Percentiles rank a stretch among this genome's conserved stretches.
Evolutionary conservation across 2,888 invertebrate species (phyloP).

Genomic region (Drosophila antonietae): DNA sequence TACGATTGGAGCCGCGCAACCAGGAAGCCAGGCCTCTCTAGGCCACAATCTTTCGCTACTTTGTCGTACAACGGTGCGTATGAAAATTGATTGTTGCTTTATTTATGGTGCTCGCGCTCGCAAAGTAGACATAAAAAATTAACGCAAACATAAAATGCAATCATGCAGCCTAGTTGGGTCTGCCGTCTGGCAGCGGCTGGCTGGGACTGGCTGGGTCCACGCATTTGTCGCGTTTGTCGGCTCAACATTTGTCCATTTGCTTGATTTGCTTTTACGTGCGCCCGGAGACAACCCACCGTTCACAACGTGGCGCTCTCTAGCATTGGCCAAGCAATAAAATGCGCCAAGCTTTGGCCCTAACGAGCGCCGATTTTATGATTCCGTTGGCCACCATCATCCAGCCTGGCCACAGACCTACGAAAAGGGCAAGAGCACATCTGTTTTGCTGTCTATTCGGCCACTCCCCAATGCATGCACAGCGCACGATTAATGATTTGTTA

Average conservation of each 20-base stretch:
- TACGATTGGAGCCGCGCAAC: slow-evolving; percentile 47
- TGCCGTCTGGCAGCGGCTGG: background rate
- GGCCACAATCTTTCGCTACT: slow-evolving; percentile 61
- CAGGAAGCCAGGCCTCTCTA: slow-evolving; percentile 10
- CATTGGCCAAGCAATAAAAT: slow-evolving; percentile 65
- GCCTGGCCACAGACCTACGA: slow-evolving; percentile 2
- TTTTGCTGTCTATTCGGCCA: slow-evolving; percentile 38
- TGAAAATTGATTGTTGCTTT: slow-evolving; percentile 80
- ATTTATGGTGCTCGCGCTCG: slow-evolving; percentile 67
- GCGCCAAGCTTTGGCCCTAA: slow-evolving; percentile 75
- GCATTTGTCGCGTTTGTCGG: slow-evolving; percentile 19
- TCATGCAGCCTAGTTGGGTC: slow-evolving; percentile 66
- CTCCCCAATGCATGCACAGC: slow-evolving; percentile 35
- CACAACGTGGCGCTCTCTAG: slow-evolving; percentile 29
- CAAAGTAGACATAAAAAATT: slow-evolving; percentile 77
- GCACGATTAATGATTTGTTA: slow-evolving; percentile 67
- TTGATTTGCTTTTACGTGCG: slow-evolving; percentile 78
- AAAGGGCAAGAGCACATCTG: slow-evolving; percentile 39
- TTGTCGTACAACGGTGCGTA: slow-evolving; percentile 71
- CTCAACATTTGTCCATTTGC: slow-evolving; percentile 66
- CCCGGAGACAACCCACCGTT: slow-evolving; percentile 48
- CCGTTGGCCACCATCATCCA: slow-evolving; percentile 38
- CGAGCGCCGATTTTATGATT: slow-evolving; percentile 74
- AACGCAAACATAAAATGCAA: slow-evolving; percentile 80
- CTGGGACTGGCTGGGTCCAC: background rate